These are phyloP conservation scores for Spodoptera litura DNA, from an alignment of 1,140 invertebrate species.

Conservation along the genomic window DNA sequence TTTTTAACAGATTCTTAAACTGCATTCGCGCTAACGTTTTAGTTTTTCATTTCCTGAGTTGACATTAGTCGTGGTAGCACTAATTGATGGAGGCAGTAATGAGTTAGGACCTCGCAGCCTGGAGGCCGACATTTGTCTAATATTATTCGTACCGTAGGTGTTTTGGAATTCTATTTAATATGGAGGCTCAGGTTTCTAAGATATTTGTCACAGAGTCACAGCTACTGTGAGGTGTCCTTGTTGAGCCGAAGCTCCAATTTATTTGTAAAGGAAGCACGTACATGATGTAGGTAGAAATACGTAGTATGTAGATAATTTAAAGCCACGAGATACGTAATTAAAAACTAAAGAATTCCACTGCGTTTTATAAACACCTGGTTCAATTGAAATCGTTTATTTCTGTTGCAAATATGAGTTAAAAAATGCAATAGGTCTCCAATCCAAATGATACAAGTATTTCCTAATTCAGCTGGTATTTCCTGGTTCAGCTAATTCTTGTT, in stretches of 20 bases:
- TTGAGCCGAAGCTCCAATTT: too few relatives aligned
- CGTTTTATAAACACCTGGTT: too few relatives aligned
- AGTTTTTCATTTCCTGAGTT: conserved; percentile 46
- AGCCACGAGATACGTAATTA: too few relatives aligned
- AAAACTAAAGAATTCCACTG: too few relatives aligned
- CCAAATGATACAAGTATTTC: too few relatives aligned
- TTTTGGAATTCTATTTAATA: conserved; percentile 34
- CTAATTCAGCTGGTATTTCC: too few relatives aligned
- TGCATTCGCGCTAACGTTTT: conserved; percentile 18
- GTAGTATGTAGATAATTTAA: too few relatives aligned
- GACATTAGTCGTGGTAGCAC: conserved; percentile 13
- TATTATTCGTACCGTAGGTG: conserved; percentile 25
- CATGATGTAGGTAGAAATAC: too few relatives aligned
- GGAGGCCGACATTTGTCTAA: conserved; percentile 23
- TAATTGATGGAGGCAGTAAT: conserved; percentile 43
- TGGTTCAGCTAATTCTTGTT: too few relatives aligned
- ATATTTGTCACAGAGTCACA: background rate
- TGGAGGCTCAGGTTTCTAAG: background rate
- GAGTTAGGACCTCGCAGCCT: background rate
- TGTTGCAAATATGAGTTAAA: too few relatives aligned
- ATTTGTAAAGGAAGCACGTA: background rate
- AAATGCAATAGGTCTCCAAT: too few relatives aligned
- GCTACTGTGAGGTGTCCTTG: background rate
- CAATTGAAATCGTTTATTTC: too few relatives aligned
- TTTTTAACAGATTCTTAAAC: conserved; percentile 44